phyloP scores from a whole-genome alignment of 2,113 vertebrate species.

The Arvicanthis niloticus region DNA sequence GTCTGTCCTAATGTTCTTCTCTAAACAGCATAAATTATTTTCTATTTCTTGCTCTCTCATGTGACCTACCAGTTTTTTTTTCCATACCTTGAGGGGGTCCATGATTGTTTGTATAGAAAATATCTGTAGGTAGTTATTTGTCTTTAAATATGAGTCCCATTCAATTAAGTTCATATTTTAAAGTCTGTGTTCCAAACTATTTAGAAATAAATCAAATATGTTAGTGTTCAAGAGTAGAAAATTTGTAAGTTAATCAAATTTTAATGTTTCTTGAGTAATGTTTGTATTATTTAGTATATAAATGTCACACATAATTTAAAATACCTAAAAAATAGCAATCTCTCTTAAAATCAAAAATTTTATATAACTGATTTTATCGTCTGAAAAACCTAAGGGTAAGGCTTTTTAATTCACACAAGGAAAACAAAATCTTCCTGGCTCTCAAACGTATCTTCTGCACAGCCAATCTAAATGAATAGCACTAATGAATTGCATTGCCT shows the following conservation, averaged over 20 bases:
- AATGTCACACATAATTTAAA: background rate
- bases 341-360: slow-evolving; percentile 39
- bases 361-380: slow-evolving; percentile 5
- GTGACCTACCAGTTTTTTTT: background rate
- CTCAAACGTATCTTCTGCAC: background rate
- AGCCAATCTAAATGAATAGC: background rate
- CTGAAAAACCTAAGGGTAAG: background rate
- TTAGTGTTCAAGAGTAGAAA: background rate
- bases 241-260: slow-evolving; percentile 8
- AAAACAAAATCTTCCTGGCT: background rate
- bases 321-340: background rate
- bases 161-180: slow-evolving; percentile 39
- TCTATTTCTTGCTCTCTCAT: background rate
- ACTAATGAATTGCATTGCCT: slow-evolving; percentile 36
- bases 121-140: background rate
- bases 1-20: slow-evolving; percentile 8
- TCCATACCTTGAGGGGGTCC: background rate
- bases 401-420: slow-evolving; percentile 5
- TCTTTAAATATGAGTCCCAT: background rate
- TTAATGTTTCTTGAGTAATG: background rate
- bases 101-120: background rate
- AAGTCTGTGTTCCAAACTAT: background rate
- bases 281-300: slow-evolving; percentile 18
- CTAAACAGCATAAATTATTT: background rate
- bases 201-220: background rate